Base-by-base conservation (phyloP, 2,888 invertebrate species). In the Buathra laborator region DNA sequence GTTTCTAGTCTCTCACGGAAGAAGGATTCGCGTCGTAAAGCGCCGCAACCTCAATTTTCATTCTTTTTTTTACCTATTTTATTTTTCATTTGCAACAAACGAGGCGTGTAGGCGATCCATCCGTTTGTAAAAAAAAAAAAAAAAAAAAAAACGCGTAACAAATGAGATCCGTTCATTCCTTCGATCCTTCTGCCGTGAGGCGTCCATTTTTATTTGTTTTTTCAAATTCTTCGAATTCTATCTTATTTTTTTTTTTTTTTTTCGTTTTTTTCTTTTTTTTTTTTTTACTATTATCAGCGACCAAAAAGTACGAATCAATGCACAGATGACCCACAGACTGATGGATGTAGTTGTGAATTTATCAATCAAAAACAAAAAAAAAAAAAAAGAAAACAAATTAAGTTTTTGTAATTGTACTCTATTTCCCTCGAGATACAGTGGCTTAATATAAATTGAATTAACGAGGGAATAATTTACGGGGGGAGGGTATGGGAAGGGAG, bases 1-100 rank as follows among this genome's bases (percentile, higher is more conserved):
- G 91, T 91, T 90, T 92, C 92, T 92, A 92, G 92, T 92, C 92
- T 88, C 86, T 89, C 89, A 87, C 86, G 90, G 86, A 83, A 87
- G 83, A 82, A 83, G 81, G 88, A 86, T 86, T 83, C 62, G 62
- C 68, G 19, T 74, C 72, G 84, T 75, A 79, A 85, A 80, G 64
- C 67, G 77, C 79, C 82, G 64, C 44, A 74, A 62, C 44, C 37
- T 48, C 64, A 75, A 75, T 75, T 3, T 75, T 64, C 37, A 32
- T 75, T 64, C 19, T 48, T 64, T 32, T 74, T 46, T 32, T 37
- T 16, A 9, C 14, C 9, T 59, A 19, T 59, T 62, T 62, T 37
- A 6, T 24, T 5, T 37, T 37, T 16, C 19, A 29, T 62, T 62
- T 32, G 32, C 29, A 29, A 64, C 32, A 46, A 46, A 64, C 48